These are phyloP conservation scores for Troides aeacus DNA, from an alignment of 2,888 invertebrate species.

Conservation along the genomic window DNA sequence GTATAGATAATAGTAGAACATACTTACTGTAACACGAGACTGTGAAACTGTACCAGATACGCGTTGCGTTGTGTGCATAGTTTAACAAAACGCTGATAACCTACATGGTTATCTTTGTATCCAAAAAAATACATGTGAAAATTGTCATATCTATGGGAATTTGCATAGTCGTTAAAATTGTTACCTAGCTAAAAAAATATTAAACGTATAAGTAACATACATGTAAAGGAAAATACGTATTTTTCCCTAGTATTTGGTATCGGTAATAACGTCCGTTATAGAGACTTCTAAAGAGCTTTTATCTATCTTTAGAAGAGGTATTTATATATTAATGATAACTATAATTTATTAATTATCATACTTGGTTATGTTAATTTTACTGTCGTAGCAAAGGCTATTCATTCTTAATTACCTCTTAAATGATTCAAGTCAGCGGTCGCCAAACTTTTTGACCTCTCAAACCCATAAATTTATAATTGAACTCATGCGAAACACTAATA, in stretches of 20 bases:
- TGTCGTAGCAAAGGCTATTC: not conserved
- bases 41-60: conserved; percentile 34
- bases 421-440: too few relatives aligned
- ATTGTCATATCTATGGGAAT: conserved; percentile 53
- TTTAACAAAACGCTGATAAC: conserved; percentile 59
- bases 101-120: conserved; percentile 59
- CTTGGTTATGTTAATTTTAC: not conserved
- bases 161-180: conserved; percentile 54
- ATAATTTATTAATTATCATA: too few relatives aligned
- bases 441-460: too few relatives aligned
- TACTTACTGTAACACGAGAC: not conserved
- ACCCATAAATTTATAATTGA: too few relatives aligned
- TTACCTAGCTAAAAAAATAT: conserved; percentile 16
- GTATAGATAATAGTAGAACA: not conserved
- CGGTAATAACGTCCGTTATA: too few relatives aligned
- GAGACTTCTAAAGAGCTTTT: not conserved
- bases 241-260: too few relatives aligned
- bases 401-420: not conserved
- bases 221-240: too few relatives aligned
- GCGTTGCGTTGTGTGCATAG: conserved; percentile 31
- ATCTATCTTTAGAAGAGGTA: too few relatives aligned
- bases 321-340: too few relatives aligned
- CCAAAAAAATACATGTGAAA: conserved; percentile 60
- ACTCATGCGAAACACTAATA: too few relatives aligned
- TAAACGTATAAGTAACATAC: not conserved